Evolutionary conservation across 2,888 invertebrate species (phyloP), one percentile per base, ranked within the genome.

Genomic region (Amphipyra berbera): DNA sequence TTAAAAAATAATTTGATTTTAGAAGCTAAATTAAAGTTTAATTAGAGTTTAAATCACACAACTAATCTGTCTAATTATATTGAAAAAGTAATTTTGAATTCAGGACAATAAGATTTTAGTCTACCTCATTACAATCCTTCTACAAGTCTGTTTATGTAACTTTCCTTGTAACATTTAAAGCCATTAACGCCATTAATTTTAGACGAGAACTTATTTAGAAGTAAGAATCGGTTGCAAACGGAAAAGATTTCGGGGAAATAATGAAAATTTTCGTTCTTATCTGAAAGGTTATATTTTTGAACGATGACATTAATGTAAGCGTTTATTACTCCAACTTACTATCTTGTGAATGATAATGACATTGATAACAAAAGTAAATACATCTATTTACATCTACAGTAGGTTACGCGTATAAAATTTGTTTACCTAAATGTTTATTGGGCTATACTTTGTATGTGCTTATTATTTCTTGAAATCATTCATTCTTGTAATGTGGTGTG

Each of bases 331-430:
- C 58, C 41, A 58, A 53, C 53, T 44, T 53, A 45, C 35, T 76
- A 79, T 73, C 63, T 49, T 61, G 61, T 56, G 54, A 57, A 73
- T 77, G 80, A 79, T 76, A 77, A 79, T 79, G 74, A 77, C 80
- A 77, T 77, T 79, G 70, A 78, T 78, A 79, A 73, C 61, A 38
- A 37, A 46, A 46, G 60, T 64, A 78, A 73, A 76, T 56, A 63
- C 33, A 40, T 41, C 54, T 44, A 59, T 54, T 62, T 41, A n/a
- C 48, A 30, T 53, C 50, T 41, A 47, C 52, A 61, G 55, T 61
- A 67, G 61, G 53, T 58, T 49, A 76, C 33, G 33, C 45, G 54
- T 46, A 57, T 42, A 54, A 52, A 53, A 53, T 12, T 47, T 62
- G 45, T 66, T 75, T 59, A 65, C 46, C n/a, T n/a, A 9, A 45